Evolutionary conservation across 2,113 vertebrate genomes (phyloP), one percentile per base, ranked within the genome.

Genomic region (Brienomyrus longianalis): DNA sequence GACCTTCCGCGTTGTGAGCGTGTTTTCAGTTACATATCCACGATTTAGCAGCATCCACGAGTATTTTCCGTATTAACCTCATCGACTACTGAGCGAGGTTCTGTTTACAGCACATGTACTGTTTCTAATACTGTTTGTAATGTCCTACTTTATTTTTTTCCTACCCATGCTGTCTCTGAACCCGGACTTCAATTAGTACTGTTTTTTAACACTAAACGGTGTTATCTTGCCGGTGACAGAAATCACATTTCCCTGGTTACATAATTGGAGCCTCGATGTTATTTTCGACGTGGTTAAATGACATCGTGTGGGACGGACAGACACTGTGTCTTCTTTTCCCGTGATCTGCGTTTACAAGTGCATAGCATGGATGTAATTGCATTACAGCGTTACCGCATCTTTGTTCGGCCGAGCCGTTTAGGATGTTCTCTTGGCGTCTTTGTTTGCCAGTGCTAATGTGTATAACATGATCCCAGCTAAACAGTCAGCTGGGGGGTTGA

Each of bases 311-410:
- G 77, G 19, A 83, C 7, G 51, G 88, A 45, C 51, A 43, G 77
- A 89, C 51, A 19, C 39, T 27, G 31, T 45, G 45, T 83, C 80
- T 54, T 43, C 13, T 59, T 52, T 83, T 83, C 7, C 51, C 3
- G 21, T 54, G 74, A 54, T 83, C 74, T 56, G 51, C 52, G 77
- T 83, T 56, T 89, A 52, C 88, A 83, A 54, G 88, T 83, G 47
- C 77, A 83, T 83, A 17, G 31, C 88, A 83, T 59, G 70, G 47
- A 50, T 83, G 51, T 89, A 89, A 89, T 83, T 83, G 27, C 77
- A 51, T 89, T 59, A 80, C 15, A 2, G 9, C 27, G 88, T 83
- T 51, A 77, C 52, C 31, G 6, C 77, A 59, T 56, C 74, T 50
- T 56, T 84, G 88, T 83, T 56, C 27, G 23, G 83, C 8, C 83